These are phyloP conservation scores for Cichladusa arquata DNA, from an alignment of 2,113 vertebrate genomes.

Conservation along the genomic window DNA sequence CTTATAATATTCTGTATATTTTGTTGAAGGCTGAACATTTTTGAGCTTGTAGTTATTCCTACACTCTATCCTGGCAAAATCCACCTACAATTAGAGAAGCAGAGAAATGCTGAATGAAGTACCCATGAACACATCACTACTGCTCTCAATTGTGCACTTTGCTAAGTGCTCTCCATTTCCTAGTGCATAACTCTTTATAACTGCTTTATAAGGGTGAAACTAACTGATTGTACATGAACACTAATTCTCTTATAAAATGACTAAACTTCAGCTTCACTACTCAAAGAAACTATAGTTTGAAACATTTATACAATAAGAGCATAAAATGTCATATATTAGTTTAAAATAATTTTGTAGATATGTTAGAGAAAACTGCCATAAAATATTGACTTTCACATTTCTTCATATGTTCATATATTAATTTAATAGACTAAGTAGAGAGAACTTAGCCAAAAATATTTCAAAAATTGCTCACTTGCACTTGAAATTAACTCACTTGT, in stretches of 20 bases:
- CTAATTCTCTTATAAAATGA: constrained; percentile 45
- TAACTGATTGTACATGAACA: background rate
- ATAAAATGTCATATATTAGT: constrained; percentile 24
- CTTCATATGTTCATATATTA: constrained; percentile 57
- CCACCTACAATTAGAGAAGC: constrained; percentile 10
- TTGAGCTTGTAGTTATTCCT: constrained; percentile 25
- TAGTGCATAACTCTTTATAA: background rate
- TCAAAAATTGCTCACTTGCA: constrained; percentile 28
- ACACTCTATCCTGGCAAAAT: constrained; percentile 8
- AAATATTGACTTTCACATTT: constrained; percentile 59
- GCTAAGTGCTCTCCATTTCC: background rate
- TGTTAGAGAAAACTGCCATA: constrained; percentile 48
- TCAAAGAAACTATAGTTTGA: constrained; percentile 41
- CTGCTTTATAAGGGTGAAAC: background rate
- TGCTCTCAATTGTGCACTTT: background rate
- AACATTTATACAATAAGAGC: background rate
- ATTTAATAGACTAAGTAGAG: constrained; percentile 7
- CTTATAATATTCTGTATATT: background rate
- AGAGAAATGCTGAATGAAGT: background rate
- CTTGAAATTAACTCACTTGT: constrained; percentile 32
- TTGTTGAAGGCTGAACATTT: constrained; percentile 43
- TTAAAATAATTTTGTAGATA: constrained; percentile 58
- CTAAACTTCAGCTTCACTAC: constrained; percentile 30
- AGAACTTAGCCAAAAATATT: constrained; percentile 55
- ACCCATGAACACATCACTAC: background rate